A percentile compares a stretch with the other conserved stretches of the same genome.
These are phyloP conservation scores for Apotomis capreana DNA, from an alignment of 2,888 invertebrate species.

Conservation along the genomic window DNA sequence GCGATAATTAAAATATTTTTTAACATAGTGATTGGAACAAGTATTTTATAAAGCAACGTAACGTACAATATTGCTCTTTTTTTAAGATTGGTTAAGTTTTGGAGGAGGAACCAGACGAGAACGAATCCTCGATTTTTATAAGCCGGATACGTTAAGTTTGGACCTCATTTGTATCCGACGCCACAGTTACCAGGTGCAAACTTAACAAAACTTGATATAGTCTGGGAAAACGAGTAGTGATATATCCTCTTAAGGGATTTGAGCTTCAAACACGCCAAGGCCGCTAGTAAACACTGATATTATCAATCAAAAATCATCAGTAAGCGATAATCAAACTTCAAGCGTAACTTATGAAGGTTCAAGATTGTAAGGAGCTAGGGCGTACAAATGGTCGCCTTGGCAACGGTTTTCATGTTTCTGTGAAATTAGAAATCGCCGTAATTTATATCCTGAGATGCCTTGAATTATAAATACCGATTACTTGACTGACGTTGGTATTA, in stretches of 20 bases:
- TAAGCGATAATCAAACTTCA: background rate
- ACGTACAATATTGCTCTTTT: too few relatives aligned
- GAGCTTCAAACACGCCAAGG: slow-evolving; percentile 30
- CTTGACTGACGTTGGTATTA: slow-evolving; percentile 17
- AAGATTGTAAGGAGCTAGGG: background rate
- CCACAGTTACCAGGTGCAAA: too few relatives aligned
- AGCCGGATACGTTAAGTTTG: too few relatives aligned
- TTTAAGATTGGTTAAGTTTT: too few relatives aligned
- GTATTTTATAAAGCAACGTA: too few relatives aligned
- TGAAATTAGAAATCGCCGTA: slow-evolving; percentile 25
- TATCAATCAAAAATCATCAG: slow-evolving; percentile 19
- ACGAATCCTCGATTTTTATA: too few relatives aligned
- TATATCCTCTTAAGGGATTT: slow-evolving; percentile 1
- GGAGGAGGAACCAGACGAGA: too few relatives aligned
- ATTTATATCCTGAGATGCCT: background rate
- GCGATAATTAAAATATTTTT: too few relatives aligned
- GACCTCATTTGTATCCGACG: too few relatives aligned
- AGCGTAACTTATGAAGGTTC: background rate
- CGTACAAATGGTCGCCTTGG: slow-evolving; percentile 20
- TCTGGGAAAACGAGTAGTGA: too few relatives aligned
- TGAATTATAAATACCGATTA: slow-evolving; percentile 7
- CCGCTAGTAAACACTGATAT: slow-evolving; percentile 23
- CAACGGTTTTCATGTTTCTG: slow-evolving; percentile 26
- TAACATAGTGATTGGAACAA: too few relatives aligned
- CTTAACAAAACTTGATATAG: too few relatives aligned